Evolutionary conservation across 2,888 invertebrate species (phyloP), one percentile per base, ranked within the genome.

Genomic region (Dasypogon diadema): DNA sequence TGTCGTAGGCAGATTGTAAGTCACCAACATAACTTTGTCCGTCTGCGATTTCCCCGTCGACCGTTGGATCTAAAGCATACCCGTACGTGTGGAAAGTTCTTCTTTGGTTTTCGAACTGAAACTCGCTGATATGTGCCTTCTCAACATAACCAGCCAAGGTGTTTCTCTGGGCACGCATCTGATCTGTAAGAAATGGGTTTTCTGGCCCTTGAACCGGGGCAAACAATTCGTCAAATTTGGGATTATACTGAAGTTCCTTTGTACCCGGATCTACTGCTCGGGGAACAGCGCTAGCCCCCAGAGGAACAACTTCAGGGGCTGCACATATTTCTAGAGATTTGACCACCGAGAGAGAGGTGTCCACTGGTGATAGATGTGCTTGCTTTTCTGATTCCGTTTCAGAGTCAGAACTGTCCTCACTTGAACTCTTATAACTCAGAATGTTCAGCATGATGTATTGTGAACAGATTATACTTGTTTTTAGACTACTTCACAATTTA

Each of bases 101-200:
- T 75, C 98, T 89, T 83, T 99, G 98, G 84, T 95, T 96, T 85
- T 99, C 99, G 89, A 99, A 99, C 82, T 98, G 96, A 86, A 99
- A 99, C 81, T 95, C 94, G 86, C 94, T 98, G 65, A 99, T 92
- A 84, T 98, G 96, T 0, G 98, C 97, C 79, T 93, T 92, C 83
- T 99, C 99, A 0, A 98, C 95, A 87, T 91, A 97, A 0, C 99
- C 99, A 0, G 98, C 92, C 10, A 99, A 87, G 81, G 94, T 97
- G 84, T 99, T 99, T 83, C 96, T 93, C 4, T 90, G 88, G 0
- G 98, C 94, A 79, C 89, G 91, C 87, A 96, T 93, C 82, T 97
- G 97, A 82, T 93, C 91, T 0, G 97, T 96, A 86, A 94, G 92
- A 83, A 93, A 95, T 0, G 99, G 99, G 87, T 99, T 97, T 80